Percentiles rank a stretch among this genome's conserved stretches.
phyloP scores from a whole-genome alignment of 2,888 invertebrate genomes.

The Loripinus fragilis region DNA sequence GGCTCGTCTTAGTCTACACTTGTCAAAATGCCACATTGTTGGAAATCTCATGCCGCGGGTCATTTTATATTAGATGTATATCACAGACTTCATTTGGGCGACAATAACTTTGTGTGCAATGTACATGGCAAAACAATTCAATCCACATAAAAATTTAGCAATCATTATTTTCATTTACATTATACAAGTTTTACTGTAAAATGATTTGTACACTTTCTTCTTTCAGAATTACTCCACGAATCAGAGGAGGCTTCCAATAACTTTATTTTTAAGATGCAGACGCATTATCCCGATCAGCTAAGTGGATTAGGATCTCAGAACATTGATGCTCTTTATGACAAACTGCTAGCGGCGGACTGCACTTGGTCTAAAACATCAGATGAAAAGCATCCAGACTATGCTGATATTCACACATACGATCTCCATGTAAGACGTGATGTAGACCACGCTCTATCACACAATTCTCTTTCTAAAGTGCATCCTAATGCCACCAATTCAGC shows the following conservation, averaged over 20 bases:
- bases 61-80: too few species aligned
- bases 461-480: neutral
- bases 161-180: too few species aligned
- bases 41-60: too few species aligned
- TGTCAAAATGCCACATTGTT: too few species aligned
- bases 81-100: too few species aligned
- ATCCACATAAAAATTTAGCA: too few species aligned
- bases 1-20: too few species aligned
- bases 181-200: too few species aligned
- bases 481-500: neutral
- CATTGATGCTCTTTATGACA: constrained; percentile 37
- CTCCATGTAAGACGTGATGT: neutral
- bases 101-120: too few species aligned
- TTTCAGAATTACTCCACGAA: constrained; percentile 47
- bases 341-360: constrained; percentile 43
- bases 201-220: too few species aligned
- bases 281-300: constrained; percentile 39
- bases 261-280: constrained; percentile 43
- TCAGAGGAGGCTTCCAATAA: constrained; percentile 34
- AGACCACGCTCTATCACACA: neutral
- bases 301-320: constrained; percentile 29
- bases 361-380: constrained; percentile 19
- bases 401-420: neutral
- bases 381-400: neutral
- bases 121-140: too few species aligned